phyloP scores from a whole-genome alignment of 2,888 invertebrate species.

The Phytoseiulus persimilis region DNA sequence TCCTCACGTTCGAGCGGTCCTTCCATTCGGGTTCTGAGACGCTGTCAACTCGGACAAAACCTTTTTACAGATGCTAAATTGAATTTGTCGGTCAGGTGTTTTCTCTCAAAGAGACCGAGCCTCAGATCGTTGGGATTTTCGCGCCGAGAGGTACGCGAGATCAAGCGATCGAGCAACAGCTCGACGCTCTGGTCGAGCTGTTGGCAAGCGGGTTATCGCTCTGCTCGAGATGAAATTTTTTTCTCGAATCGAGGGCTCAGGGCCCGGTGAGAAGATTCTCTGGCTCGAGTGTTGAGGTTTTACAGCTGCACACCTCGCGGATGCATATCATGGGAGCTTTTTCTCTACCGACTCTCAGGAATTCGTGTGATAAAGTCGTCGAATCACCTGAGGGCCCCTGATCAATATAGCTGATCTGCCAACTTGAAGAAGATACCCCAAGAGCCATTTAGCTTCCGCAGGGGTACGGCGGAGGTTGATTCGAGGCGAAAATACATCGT shows the following conservation, averaged over 20 bases:
- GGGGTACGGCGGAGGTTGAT: background rate
- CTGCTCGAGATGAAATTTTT: background rate
- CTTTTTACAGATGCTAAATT: too few relatives aligned
- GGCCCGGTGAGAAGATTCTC: background rate
- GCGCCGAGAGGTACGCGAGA: background rate
- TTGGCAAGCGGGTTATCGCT: background rate
- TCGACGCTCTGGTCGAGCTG: too few relatives aligned
- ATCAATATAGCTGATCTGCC: background rate
- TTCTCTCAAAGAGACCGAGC: background rate
- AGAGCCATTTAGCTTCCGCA: background rate
- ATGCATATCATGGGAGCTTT: background rate
- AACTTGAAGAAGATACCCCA: background rate
- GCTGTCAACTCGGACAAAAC: too few relatives aligned
- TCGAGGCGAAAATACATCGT: background rate
- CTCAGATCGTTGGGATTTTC: background rate
- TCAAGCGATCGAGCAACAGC: background rate
- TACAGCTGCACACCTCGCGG: background rate
- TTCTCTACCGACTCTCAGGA: background rate
- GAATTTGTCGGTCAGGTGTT: too few relatives aligned
- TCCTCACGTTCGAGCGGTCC: too few relatives aligned
- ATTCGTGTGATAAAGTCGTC: background rate
- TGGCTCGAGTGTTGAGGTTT: background rate
- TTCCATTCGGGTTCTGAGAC: too few relatives aligned
- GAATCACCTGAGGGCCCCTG: background rate
- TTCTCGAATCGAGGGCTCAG: background rate